Evolutionary conservation across 35 echinoderm and acorn worm genomes (phyloP).

Genomic region (Holothuria glaberrima): DNA sequence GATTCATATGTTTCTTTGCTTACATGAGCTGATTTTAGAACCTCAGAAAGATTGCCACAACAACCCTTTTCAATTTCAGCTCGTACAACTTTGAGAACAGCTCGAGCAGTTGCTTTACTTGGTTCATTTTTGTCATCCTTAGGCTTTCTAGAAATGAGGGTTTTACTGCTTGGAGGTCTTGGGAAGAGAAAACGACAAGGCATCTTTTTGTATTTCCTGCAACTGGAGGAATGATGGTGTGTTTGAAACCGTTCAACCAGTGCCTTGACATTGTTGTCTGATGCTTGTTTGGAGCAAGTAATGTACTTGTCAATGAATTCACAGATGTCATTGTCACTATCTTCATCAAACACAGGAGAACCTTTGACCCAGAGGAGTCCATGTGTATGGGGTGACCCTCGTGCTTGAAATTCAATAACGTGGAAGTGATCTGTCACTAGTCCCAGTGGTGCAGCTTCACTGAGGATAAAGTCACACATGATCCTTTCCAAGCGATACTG

Average conservation of each 20-base stretch:
- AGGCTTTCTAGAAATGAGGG: neutral
- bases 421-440: conserved; percentile 24
- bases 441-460: conserved; percentile 37
- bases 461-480: conserved; percentile 17
- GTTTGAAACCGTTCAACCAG: conserved; percentile 15
- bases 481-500: conserved; percentile 4
- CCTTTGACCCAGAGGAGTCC: conserved; percentile 32
- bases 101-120: neutral
- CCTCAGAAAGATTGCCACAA: neutral
- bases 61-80: conserved; percentile 17
- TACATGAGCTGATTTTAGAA: neutral
- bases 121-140: neutral
- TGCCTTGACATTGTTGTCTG: neutral
- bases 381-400: conserved; percentile 54
- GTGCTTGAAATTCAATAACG: conserved; percentile 38
- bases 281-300: neutral
- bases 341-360: conserved; percentile 31
- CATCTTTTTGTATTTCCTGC: conserved; percentile 43
- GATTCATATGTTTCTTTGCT: neutral
- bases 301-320: conserved; percentile 52
- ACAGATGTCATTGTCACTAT: conserved; percentile 8
- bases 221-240: conserved; percentile 40
- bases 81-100: neutral
- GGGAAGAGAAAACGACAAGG: neutral
- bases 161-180: neutral